Base-by-base conservation (phyloP, 2,888 invertebrate genomes). In the Rhagonycha lutea region DNA sequence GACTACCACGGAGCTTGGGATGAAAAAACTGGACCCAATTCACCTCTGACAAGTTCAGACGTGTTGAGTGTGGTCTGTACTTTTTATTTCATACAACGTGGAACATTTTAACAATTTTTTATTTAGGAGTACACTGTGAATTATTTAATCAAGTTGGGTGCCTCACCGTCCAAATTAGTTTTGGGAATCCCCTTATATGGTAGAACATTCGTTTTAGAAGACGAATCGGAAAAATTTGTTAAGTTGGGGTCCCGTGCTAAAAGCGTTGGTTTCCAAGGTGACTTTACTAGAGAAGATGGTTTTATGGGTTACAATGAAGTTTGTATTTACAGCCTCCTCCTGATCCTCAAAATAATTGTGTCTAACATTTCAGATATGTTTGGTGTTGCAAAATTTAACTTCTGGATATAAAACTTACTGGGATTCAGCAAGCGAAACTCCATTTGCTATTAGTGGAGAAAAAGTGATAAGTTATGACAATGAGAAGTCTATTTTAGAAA, bases 261-360 rank as follows among this genome's bases (percentile, higher is more conserved):
- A 76, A 89, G 89, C 14, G 87, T 87, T 7, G 95, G 95, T 0
- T 95, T 95, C 84, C 91, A 91, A 80, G 97, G 96, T 1, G 94
- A 94, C 0, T 94, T 89, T 79, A 96, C 94, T 0, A 90, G 91
- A 14, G 95, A 96, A 86, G 91, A 92, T 80, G 96, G 96, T 0
- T 96, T 96, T 81, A 91, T 96, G 88, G 97, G 96, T 1, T 97
- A 95, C 85, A 96, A 96, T 85, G 97, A 97, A 91, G 94, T 94
- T 84, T 84, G 80, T 63, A 12, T 12, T 67, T 23, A 1, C 24
- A 24, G n/a, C 10, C 3, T 28, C 5, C 12, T 14, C 11, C 10
- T 0, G 24, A 11, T 14, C 9, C 5, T 29, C 7, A 68, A 63
- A 12, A 14, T 0, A 23, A 5, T 8, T 26, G n/a, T 14, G 24